These are phyloP conservation scores for Sinonovacula constricta DNA, from an alignment of 1,140 invertebrate genomes.

Conservation along the genomic window DNA sequence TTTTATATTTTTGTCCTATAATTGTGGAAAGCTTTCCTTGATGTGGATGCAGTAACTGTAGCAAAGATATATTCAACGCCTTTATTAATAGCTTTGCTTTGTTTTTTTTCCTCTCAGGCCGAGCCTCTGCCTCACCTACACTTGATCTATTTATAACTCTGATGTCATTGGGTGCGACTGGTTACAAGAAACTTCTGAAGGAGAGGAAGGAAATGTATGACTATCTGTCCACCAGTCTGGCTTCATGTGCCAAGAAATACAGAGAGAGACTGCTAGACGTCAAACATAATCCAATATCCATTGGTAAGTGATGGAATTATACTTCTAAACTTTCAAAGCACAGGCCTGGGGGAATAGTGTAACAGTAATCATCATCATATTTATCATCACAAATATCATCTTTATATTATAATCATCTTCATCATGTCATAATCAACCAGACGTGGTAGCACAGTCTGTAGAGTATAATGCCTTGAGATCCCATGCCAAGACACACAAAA, in stretches of 20 bases:
- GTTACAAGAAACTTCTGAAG: conserved; percentile 84
- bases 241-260: conserved; percentile 82
- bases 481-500: not conserved
- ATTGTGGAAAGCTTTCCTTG: too few species aligned
- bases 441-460: too few species aligned
- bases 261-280: conserved; percentile 85
- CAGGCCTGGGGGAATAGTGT: not conserved
- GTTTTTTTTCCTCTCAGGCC: too few species aligned
- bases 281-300: conserved; percentile 87
- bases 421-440: not conserved
- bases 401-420: not conserved
- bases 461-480: not conserved
- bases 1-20: too few species aligned
- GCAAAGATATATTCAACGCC: too few species aligned
- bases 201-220: conserved; percentile 85
- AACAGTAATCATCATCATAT: not conserved
- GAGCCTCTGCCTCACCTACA: conserved; percentile 87
- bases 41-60: too few species aligned
- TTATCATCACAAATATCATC: not conserved
- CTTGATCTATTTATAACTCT: conserved; percentile 91
- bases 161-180: conserved; percentile 85
- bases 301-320: conserved; percentile 80
- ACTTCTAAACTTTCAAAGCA: not conserved
- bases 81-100: too few species aligned
- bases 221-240: conserved; percentile 83